These are phyloP conservation scores for Acromyrmex heyeri DNA, from an alignment of 1,140 invertebrate genomes.

Conservation along the genomic window DNA sequence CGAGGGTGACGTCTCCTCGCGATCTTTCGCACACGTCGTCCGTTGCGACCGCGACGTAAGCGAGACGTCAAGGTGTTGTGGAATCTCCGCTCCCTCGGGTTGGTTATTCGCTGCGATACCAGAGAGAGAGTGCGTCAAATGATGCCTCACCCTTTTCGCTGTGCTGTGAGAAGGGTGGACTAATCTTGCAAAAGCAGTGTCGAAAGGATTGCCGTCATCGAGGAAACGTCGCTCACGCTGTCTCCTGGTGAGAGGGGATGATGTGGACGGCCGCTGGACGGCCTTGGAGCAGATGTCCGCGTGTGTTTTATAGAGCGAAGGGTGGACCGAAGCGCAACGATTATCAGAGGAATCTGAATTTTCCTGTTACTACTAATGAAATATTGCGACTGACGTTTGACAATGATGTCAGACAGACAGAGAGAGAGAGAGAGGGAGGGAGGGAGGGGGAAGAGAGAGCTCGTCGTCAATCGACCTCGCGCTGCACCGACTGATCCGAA, in stretches of 20 bases:
- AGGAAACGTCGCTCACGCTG: not conserved
- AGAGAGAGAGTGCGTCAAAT: slow-evolving; percentile 21
- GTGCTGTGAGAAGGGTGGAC: not conserved
- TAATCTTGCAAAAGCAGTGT: not conserved
- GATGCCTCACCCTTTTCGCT: not conserved
- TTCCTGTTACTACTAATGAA: not conserved
- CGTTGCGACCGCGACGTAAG: slow-evolving; percentile 23
- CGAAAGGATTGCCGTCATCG: not conserved
- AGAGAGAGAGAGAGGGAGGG: slow-evolving; percentile 3
- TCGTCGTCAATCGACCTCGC: slow-evolving; percentile 26
- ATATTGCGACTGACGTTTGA: not conserved
- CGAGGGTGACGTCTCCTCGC: not conserved
- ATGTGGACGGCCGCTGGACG: not conserved
- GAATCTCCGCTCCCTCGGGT: slow-evolving; percentile 10
- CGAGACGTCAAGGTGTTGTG: slow-evolving; percentile 40
- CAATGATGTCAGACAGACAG: not conserved
- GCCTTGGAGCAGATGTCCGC: not conserved
- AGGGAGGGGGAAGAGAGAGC: not conserved
- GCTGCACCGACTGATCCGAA: not conserved
- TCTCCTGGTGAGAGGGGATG: slow-evolving; percentile 14
- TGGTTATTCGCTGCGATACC: not conserved
- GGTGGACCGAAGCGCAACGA: slow-evolving; percentile 4
- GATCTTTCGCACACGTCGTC: not conserved
- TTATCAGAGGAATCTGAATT: not conserved
- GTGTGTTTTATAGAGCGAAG: not conserved